phyloP scores from a whole-genome alignment of 2,113 vertebrate species.

The Lycaon pictus region DNA sequence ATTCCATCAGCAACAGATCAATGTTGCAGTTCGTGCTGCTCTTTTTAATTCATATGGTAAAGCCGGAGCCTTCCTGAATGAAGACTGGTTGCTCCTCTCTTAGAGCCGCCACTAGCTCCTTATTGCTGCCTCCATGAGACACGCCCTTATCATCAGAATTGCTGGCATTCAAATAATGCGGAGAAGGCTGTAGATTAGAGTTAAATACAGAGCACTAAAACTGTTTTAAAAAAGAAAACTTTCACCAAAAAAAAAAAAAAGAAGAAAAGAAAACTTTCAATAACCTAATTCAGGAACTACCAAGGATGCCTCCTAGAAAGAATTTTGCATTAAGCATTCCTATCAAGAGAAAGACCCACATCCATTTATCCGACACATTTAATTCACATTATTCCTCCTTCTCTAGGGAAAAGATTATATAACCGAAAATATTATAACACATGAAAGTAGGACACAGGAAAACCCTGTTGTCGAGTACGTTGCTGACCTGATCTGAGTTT shows the following conservation, averaged over 20 bases:
- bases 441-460: conserved; percentile 39
- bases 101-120: background rate
- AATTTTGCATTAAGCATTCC: conserved; percentile 24
- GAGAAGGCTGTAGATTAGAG: conserved; percentile 50
- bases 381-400: conserved; percentile 29
- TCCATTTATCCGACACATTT: conserved; percentile 48
- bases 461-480: background rate
- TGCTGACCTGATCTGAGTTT: conserved; percentile 57
- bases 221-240: background rate
- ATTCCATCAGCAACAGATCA: conserved; percentile 50
- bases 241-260: background rate
- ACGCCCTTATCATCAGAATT: conserved; percentile 36
- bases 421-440: conserved; percentile 38
- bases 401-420: conserved; percentile 43
- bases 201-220: conserved; percentile 42
- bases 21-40: conserved; percentile 36
- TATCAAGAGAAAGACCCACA: conserved; percentile 20
- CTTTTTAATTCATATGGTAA: conserved; percentile 58
- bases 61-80: background rate
- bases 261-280: background rate
- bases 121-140: background rate
- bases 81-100: background rate
- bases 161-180: conserved; percentile 20
- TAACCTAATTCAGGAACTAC: background rate
- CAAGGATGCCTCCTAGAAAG: conserved; percentile 13